Evolutionary conservation across 2,888 invertebrate genomes (phyloP).

Genomic region (Gymnoscelis rufifasciata): DNA sequence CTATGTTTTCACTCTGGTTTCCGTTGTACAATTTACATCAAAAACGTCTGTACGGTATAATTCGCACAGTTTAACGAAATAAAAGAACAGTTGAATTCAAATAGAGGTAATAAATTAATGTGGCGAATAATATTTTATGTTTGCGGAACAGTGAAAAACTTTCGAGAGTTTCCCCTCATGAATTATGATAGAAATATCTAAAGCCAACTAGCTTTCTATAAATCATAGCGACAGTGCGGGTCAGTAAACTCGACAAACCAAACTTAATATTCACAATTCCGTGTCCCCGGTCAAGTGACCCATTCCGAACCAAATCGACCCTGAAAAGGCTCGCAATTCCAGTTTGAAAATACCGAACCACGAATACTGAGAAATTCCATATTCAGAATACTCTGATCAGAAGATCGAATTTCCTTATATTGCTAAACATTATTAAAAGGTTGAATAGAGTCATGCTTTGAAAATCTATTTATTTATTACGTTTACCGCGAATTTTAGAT

Average conservation of each 20-base stretch:
- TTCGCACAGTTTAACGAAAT: not conserved
- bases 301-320: slow-evolving; percentile 11
- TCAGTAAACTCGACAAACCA: not conserved
- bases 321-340: slow-evolving; percentile 19
- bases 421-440: too few species aligned
- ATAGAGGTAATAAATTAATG: not conserved
- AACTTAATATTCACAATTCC: slow-evolving; percentile 4
- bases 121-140: not conserved
- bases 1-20: slow-evolving; percentile 15
- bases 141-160: not conserved
- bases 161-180: not conserved
- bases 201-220: slow-evolving; percentile 8
- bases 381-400: too few species aligned
- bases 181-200: slow-evolving; percentile 9
- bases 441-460: too few species aligned
- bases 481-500: not conserved
- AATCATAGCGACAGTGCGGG: slow-evolving; percentile 4
- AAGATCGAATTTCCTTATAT: too few species aligned
- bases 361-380: too few species aligned
- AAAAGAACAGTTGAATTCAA: not conserved
- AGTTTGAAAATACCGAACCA: slow-evolving; percentile 16
- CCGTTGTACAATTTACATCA: slow-evolving; percentile 7
- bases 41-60: not conserved
- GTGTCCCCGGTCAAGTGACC: slow-evolving; percentile 14
- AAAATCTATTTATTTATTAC: too few species aligned